phyloP scores from a whole-genome alignment of 2,113 vertebrate genomes.

The Cygnus atratus region DNA sequence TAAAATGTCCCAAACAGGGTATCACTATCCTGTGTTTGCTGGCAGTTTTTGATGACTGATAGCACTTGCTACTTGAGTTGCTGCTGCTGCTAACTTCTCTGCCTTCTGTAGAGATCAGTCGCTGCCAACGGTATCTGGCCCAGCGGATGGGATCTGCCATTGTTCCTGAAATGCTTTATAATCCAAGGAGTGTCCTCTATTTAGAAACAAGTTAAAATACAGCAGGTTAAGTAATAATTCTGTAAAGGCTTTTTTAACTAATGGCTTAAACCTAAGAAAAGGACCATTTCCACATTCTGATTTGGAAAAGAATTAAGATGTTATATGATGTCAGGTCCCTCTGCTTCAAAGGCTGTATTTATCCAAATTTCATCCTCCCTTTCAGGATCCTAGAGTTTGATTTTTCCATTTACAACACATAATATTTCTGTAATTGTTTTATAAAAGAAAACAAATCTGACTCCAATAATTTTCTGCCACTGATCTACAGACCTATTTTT shows the following conservation, averaged over 20 bases:
- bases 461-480: not conserved
- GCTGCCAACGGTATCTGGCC: conserved; percentile 78
- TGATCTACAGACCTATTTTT: not conserved
- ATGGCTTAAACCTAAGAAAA: not conserved
- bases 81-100: conserved; percentile 37
- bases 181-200: not conserved
- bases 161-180: not conserved
- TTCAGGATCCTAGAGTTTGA: not conserved
- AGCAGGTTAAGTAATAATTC: not conserved
- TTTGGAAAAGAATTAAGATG: not conserved
- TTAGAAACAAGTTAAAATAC: conserved; percentile 13
- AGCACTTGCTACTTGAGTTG: conserved; percentile 12
- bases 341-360: not conserved
- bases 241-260: not conserved
- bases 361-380: not conserved
- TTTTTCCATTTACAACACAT: not conserved
- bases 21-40: conserved; percentile 84
- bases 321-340: not conserved
- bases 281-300: not conserved
- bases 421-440: not conserved
- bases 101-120: conserved; percentile 51
- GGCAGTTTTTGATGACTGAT: conserved; percentile 17
- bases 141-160: conserved; percentile 80
- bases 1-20: conserved; percentile 77
- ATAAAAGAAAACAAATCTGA: not conserved